Percentiles rank a stretch among this genome's conserved stretches.
Evolutionary conservation across 1,140 invertebrate species (phyloP).

Genomic region (fruit fly (Drosophila melanogaster)): DNA sequence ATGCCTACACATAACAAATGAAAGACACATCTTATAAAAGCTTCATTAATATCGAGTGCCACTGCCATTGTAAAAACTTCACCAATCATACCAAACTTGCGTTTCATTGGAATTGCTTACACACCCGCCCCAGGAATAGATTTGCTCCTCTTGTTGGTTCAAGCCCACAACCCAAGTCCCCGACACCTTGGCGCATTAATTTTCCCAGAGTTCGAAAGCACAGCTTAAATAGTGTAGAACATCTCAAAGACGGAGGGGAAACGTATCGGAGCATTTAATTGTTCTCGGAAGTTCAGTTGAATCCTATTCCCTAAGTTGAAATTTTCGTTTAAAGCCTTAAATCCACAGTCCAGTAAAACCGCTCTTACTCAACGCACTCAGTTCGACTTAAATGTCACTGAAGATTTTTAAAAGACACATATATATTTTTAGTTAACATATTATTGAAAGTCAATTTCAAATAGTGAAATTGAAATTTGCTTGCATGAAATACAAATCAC

Average conservation of each 20-base stretch:
- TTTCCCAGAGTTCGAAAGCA: slow-evolving; percentile 5
- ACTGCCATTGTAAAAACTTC: slow-evolving; percentile 72
- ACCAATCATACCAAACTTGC: slow-evolving; percentile 47
- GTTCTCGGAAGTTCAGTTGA: slow-evolving; percentile 6
- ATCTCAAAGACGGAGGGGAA: slow-evolving; percentile 5
- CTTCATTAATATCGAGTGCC: slow-evolving; percentile 27
- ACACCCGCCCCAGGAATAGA: slow-evolving; percentile 11
- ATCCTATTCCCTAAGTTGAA: background rate
- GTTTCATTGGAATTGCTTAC: slow-evolving; percentile 18
- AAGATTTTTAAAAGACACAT: no score
- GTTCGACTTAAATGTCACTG: background rate
- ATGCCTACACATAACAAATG: slow-evolving; percentile 53
- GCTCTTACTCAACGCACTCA: slow-evolving; percentile 27
- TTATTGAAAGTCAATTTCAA: background rate
- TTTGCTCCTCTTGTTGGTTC: slow-evolving; percentile 12
- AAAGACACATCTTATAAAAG: slow-evolving; percentile 46
- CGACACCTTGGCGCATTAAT: slow-evolving; percentile 5
- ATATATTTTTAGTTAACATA: background rate
- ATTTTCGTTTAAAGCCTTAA: background rate
- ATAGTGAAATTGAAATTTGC: no score
- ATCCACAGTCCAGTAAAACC: background rate
- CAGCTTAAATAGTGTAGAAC: slow-evolving; percentile 17
- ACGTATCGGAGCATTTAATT: background rate
- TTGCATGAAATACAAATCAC: slow-evolving; percentile 3
- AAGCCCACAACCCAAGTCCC: background rate